Conservation (phyloP, 92 coral and sea anemone genomes). For the Micromussa lordhowensis region DNA sequence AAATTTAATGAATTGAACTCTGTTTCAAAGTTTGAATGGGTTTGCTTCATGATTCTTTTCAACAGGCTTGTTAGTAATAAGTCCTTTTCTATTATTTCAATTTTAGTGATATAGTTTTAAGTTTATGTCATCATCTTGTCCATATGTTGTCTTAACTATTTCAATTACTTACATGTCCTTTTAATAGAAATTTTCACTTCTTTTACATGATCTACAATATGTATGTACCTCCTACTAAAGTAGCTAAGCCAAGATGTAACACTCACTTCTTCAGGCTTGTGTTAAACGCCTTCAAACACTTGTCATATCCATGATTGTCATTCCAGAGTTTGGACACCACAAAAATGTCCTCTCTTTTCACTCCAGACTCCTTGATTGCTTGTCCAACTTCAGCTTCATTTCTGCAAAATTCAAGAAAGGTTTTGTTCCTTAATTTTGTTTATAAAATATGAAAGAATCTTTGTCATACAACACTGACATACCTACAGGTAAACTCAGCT, state of each 20-base stretch:
- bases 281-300: slow-evolving; percentile 68
- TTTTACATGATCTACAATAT: too few species aligned
- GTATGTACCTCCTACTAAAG: neutral
- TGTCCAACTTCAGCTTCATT: slow-evolving; percentile 88
- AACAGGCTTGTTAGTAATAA: neutral
- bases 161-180: too few species aligned
- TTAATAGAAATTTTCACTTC: too few species aligned
- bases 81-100: neutral
- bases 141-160: too few species aligned
- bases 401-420: slow-evolving; percentile 31
- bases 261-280: slow-evolving; percentile 78
- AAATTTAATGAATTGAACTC: neutral
- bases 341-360: slow-evolving; percentile 84
- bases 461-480: too few species aligned
- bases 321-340: slow-evolving; percentile 70
- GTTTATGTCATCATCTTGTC: too few species aligned
- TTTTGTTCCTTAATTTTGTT: too few species aligned
- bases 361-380: slow-evolving; percentile 76
- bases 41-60: neutral
- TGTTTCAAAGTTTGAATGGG: neutral
- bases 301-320: slow-evolving; percentile 73
- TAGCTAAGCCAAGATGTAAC: neutral
- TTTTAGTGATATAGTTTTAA: neutral
- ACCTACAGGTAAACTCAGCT: neutral
- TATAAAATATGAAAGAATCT: too few species aligned